phyloP scores from a whole-genome alignment of 2,797 vertebrate genomes.

The Anabacerthia variegaticeps region DNA sequence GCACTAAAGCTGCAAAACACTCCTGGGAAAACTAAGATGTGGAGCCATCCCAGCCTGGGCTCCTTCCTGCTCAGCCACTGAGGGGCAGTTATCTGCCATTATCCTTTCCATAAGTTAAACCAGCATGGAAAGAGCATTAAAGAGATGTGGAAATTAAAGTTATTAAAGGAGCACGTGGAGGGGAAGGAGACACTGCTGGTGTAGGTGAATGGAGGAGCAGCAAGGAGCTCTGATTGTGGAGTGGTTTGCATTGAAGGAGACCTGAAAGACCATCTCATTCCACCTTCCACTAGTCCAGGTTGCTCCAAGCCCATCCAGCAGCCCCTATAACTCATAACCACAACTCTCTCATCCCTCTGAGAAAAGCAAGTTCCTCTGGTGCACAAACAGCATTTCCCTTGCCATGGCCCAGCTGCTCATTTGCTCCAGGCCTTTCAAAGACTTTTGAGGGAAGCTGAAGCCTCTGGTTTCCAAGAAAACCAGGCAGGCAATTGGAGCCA shows the following conservation, averaged over 20 bases:
- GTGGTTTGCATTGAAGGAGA: neutral
- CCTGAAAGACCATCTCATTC: neutral
- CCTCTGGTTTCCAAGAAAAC: neutral
- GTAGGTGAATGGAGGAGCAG: neutral
- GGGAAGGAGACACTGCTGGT: neutral
- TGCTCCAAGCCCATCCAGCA: neutral
- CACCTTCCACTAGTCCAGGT: neutral
- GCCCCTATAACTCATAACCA: rapidly evolving
- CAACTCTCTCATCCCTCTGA: neutral
- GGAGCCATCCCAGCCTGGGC: neutral
- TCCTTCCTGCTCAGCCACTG: neutral
- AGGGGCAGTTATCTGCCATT: rapidly evolving
- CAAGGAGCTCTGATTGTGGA: neutral
- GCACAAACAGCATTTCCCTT: neutral
- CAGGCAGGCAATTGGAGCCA: rapidly evolving
- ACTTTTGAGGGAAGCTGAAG: neutral
- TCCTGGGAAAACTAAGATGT: rapidly evolving
- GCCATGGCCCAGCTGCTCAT: neutral
- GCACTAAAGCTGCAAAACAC: neutral
- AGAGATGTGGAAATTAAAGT: rapidly evolving
- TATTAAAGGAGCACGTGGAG: neutral
- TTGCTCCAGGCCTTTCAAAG: neutral
- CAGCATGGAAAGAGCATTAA: neutral
- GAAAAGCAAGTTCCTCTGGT: neutral
- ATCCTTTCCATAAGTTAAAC: neutral